Percentiles rank a stretch among this genome's conserved stretches.
Evolutionary conservation across 2,888 invertebrate species (phyloP).

Genomic region (Griposia aprilina): DNA sequence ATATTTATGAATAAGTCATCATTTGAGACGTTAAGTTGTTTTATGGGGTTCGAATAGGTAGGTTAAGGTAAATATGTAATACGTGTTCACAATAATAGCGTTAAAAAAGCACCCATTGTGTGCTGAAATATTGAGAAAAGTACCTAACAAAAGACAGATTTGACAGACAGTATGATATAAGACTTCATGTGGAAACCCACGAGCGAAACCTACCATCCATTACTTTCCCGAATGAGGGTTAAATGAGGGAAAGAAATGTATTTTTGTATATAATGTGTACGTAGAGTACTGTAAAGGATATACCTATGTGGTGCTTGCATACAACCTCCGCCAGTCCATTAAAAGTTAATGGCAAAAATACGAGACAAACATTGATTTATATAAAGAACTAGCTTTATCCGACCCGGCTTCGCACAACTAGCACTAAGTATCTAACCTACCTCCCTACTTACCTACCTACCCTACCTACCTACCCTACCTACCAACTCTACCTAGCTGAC

Average conservation of each 20-base stretch:
- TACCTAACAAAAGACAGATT: neutral
- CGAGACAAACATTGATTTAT: no score
- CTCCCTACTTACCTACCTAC: no score
- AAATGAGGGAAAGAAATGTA: no score
- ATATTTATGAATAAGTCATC: conserved; percentile 59
- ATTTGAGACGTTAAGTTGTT: conserved; percentile 14
- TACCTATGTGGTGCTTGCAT: no score
- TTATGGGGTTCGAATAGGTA: conserved; percentile 21
- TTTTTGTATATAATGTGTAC: neutral
- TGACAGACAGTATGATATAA: neutral
- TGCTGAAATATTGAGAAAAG: neutral
- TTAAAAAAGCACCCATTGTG: neutral
- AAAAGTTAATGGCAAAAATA: no score
- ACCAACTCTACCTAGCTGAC: no score
- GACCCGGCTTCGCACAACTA: no score
- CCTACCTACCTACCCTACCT: no score
- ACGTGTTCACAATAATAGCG: neutral
- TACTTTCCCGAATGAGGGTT: neutral
- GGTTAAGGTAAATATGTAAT: neutral
- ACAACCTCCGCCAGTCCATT: no score
- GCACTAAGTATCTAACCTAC: no score
- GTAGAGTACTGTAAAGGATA: neutral
- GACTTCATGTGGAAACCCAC: neutral
- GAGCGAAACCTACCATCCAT: neutral
- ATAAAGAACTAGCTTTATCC: no score